These are phyloP conservation scores for Ischnus inquisitorius DNA, from an alignment of 2,888 invertebrate genomes.

Conservation along the genomic window DNA sequence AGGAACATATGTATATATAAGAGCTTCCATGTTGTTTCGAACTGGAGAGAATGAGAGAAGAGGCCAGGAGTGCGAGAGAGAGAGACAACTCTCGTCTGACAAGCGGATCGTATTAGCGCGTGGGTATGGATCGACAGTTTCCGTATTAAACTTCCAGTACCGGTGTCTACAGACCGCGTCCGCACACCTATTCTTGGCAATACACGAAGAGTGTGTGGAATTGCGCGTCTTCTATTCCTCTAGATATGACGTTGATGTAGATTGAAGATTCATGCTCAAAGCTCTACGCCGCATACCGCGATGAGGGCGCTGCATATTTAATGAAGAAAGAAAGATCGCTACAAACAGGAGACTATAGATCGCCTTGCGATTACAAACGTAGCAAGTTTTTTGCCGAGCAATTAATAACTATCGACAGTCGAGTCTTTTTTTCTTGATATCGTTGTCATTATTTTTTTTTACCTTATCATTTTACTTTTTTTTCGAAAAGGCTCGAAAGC, in stretches of 20 bases:
- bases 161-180: not conserved
- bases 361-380: not conserved
- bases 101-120: conserved; percentile 55
- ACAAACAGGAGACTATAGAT: not conserved
- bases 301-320: conserved; percentile 1
- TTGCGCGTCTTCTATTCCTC: conserved; percentile 15
- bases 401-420: too few species aligned
- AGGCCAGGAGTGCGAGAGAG: not conserved
- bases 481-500: too few species aligned
- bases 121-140: conserved; percentile 69
- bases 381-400: too few species aligned
- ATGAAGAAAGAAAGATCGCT: conserved; percentile 6
- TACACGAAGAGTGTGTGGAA: conserved; percentile 14
- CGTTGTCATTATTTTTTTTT: too few species aligned
- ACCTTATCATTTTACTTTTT: too few species aligned
- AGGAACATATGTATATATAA: not conserved
- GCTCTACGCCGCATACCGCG: not conserved
- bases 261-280: conserved; percentile 45
- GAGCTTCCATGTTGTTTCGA: conserved; percentile 25
- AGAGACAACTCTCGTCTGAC: conserved; percentile 39
- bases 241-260: conserved; percentile 62
- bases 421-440: too few species aligned
- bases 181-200: not conserved
- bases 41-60: not conserved
- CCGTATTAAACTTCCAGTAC: conserved; percentile 50